Evolutionary conservation across 2,113 vertebrate genomes (phyloP), one percentile per base, ranked within the genome.

Genomic region (Echinops telfairi): DNA sequence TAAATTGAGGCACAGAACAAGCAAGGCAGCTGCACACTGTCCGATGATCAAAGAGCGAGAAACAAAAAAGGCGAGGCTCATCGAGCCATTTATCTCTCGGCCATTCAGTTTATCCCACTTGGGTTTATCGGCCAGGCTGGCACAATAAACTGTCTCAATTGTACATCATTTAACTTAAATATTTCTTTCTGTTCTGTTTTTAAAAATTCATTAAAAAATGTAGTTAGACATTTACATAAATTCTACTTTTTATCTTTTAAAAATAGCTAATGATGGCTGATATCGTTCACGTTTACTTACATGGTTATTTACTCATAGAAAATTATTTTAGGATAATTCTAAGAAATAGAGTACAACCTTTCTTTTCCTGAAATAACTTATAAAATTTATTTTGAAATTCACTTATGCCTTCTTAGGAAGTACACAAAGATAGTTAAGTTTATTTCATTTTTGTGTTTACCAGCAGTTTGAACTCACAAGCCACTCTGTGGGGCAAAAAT

Each of bases 381-480:
- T 75, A 81, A 29, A 76, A 75, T 58, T 75, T n/a, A n/a, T n/a
- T n/a, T n/a, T 86, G 12, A 86, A 86, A 81, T 94, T 84, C 20
- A 75, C 19, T 47, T 94, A 71, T 19, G 71, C 19, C 9, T 78
- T 88, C 15, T 66, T 64, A 75, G 58, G 83, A 92, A 76, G 25
- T 36, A 53, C 25, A 47, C 82, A 33, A 58, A 76, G 11, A 76
- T 16, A 60, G 85, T 6, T 14, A 73, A 83, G 40, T 31, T 68
- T 76, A 47, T 80, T 73, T 91, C 3, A 10, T 88, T 68, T 85
- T 81, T 76, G 15, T 88, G 43, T 81, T 70, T 6, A 70, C 14
- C 15, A 14, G 68, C 68, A n/a, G 29, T 70, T 70, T 6, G 3
- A 70, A 70, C 29, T 25, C 68, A 31, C 29, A 14, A 70, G 3